phyloP scores from a whole-genome alignment of 64 coral and sea anemone species.

The Pocillopora damicornis region DNA sequence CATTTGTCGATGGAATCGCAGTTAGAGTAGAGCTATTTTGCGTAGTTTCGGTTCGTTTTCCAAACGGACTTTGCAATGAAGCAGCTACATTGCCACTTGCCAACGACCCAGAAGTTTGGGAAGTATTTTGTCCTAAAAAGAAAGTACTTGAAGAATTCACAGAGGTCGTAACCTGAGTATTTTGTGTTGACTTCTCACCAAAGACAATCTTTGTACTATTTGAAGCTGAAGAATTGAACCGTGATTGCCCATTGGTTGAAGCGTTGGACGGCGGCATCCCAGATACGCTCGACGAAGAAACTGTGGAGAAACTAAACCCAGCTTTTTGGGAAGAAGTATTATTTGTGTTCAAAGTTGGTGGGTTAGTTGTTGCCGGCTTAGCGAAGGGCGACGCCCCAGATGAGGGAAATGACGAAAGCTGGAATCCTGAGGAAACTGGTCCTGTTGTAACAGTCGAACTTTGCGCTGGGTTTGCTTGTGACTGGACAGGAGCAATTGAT shows the following conservation, averaged over 20 bases:
- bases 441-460: neutral
- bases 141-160: neutral
- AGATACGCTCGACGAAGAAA: neutral
- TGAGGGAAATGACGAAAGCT: neutral
- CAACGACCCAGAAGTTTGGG: neutral
- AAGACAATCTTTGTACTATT: neutral
- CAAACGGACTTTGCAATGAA: neutral
- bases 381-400: neutral
- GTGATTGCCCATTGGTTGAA: neutral
- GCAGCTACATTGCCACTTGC: neutral
- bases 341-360: neutral
- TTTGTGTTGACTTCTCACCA: neutral
- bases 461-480: neutral
- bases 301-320: neutral
- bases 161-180: neutral
- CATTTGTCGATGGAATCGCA: neutral
- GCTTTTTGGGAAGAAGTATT: neutral
- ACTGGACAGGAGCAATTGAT: neutral
- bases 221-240: neutral
- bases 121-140: neutral
- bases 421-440: neutral
- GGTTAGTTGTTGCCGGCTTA: conserved; percentile 2
- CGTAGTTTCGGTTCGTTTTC: neutral
- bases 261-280: neutral
- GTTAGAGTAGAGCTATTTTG: neutral